Base-by-base conservation (phyloP, 2,797 vertebrate species). In the Myotis myotis region DNA sequence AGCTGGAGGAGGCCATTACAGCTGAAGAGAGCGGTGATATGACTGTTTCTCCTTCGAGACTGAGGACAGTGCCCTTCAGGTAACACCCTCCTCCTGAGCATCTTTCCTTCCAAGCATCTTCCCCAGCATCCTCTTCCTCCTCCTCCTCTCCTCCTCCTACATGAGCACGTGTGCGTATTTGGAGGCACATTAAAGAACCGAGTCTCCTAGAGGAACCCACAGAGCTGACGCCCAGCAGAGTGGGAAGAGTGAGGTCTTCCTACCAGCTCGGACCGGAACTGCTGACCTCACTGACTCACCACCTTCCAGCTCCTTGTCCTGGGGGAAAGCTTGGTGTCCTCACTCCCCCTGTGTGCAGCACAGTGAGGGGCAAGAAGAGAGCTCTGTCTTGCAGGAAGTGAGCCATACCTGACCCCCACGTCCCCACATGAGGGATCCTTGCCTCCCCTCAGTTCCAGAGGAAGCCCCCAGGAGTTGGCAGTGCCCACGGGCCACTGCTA, bases 1-100 rank as follows among this genome's bases (percentile, higher is more conserved):
- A 98, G 22, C 98, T 99, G 49, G 98, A 99, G 70, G 97, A 98
- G 87, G 97, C 98, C 74, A 98, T 99, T 3, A 87, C 98, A 85
- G 98, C 98, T 96, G 99, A 99, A 28, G 98, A 99, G 91, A 98
- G 98, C 89, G 1, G 47, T 47, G 47, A 47, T 97, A 47, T 97
- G 97, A 97, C 97, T 80, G 44, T 97, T 96, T 97, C 97, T 97
- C 96, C 95, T 98, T 96, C 68, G 15, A 90, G 97, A 98, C 97
- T 98, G 97, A 98, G 96, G 98, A 98, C 64, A 89, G 74, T 95
- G 78, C 92, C 91, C 84, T 93, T 38, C 98, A 98, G 98, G 98
- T 98, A 98, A 98, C 60, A 90, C 86, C 89, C n/a, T 53, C 22
- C 57, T 36, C 81, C 75, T 83, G 47, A 47, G 47, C 47, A 47